A percentile compares a stretch with the other conserved stretches of the same genome.
Conservation (phyloP, 37 sponge, comb jelly and placozoan species). For the Chondrilla cf. caribensis region DNA sequence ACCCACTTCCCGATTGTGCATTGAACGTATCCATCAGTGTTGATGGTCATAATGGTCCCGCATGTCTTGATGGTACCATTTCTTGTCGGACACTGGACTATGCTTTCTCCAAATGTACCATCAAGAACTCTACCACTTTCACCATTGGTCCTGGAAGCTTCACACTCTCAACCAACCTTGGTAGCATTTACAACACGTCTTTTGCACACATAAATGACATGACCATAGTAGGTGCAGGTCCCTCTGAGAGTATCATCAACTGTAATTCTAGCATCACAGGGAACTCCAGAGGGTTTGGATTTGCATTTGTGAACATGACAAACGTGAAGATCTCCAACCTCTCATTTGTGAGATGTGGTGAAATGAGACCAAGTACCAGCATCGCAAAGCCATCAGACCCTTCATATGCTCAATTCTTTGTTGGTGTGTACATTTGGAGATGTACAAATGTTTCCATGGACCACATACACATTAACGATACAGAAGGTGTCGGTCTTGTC, state of each 20-base stretch:
- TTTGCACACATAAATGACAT: background rate
- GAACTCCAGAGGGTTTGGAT: background rate
- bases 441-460: background rate
- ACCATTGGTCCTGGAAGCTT: constrained; percentile 1
- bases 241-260: background rate
- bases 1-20: background rate
- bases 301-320: constrained; percentile 22
- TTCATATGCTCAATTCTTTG: background rate
- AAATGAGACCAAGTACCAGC: constrained; percentile 1
- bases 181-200: background rate
- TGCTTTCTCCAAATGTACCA: constrained; percentile 11
- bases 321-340: constrained; percentile 7
- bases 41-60: background rate
- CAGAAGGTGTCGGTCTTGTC: constrained; percentile 9
- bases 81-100: background rate
- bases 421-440: constrained; percentile 19
- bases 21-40: background rate
- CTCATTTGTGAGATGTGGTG: background rate
- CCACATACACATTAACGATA: background rate
- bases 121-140: background rate
- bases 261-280: background rate
- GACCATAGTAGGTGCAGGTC: background rate
- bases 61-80: background rate
- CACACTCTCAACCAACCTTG: background rate
- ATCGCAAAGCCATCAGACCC: background rate